phyloP scores from a whole-genome alignment of 2,888 invertebrate species.

The Mactromeris polynyma region DNA sequence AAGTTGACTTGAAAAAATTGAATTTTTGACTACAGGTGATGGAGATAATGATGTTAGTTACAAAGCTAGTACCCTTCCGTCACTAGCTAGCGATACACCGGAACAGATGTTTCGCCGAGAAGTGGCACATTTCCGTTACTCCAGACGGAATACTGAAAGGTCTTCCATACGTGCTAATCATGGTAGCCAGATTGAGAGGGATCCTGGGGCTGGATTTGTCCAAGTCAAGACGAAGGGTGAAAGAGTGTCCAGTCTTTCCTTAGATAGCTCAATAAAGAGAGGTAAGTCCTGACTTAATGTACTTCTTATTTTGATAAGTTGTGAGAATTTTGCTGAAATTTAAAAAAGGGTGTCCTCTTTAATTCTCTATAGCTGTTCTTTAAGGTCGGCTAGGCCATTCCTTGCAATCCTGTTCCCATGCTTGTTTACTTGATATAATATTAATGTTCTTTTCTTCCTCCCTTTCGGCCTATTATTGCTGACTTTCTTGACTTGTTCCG shows the following conservation, averaged over 20 bases:
- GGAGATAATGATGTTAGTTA: conserved; percentile 11
- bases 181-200: neutral
- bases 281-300: neutral
- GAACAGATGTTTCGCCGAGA: conserved; percentile 55
- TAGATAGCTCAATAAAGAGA: neutral
- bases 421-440: no score
- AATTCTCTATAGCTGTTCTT: no score
- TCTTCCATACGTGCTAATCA: neutral
- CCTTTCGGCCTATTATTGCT: no score
- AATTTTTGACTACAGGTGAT: conserved; percentile 24
- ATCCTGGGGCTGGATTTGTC: neutral
- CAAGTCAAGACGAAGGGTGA: neutral
- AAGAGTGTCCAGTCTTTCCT: neutral
- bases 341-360: no score
- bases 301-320: no score
- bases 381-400: no score
- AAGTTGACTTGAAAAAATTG: no score
- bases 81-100: conserved; percentile 35
- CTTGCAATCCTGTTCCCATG: no score
- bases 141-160: neutral
- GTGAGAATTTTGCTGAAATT: no score
- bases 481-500: no score
- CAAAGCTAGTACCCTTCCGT: conserved; percentile 51
- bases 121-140: conserved; percentile 48
- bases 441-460: no score